Conservation (phyloP, 2,113 vertebrate species). For the Myodes glareolus region DNA sequence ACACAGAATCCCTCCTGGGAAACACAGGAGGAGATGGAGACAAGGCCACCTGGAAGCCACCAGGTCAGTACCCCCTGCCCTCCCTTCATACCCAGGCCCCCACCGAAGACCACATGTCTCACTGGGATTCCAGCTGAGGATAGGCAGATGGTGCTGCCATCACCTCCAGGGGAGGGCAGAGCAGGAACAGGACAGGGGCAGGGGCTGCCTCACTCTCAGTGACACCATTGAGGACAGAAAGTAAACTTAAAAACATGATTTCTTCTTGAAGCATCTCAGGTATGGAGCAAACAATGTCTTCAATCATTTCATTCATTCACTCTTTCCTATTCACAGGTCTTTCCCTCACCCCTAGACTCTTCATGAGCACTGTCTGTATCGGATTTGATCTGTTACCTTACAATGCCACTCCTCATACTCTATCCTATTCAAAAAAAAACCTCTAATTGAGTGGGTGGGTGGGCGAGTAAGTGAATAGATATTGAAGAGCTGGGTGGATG, state of each 20-base stretch:
- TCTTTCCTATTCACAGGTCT: neutral
- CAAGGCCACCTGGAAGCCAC: neutral
- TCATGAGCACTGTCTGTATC: neutral
- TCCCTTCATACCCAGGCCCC: neutral
- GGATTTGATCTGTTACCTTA: neutral
- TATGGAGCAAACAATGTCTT: neutral
- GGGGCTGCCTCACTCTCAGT: neutral
- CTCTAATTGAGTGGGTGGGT: neutral
- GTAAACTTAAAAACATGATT: neutral
- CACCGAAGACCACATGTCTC: neutral
- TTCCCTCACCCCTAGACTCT: neutral
- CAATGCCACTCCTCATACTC: neutral
- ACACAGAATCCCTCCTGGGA: neutral
- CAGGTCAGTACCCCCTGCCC: constrained; percentile 33
- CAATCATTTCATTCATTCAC: neutral
- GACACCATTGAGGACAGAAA: neutral
- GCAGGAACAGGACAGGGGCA: neutral
- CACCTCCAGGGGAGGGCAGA: neutral
- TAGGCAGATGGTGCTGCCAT: neutral
- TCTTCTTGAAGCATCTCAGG: neutral
- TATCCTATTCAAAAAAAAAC: neutral
- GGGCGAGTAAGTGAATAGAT: neutral
- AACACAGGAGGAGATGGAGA: neutral
- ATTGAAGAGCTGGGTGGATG: rapidly evolving
- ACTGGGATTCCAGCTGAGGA: constrained; percentile 21